Conservation (phyloP, 2,797 vertebrate species). For the Schizopygopsis pylzovi region DNA sequence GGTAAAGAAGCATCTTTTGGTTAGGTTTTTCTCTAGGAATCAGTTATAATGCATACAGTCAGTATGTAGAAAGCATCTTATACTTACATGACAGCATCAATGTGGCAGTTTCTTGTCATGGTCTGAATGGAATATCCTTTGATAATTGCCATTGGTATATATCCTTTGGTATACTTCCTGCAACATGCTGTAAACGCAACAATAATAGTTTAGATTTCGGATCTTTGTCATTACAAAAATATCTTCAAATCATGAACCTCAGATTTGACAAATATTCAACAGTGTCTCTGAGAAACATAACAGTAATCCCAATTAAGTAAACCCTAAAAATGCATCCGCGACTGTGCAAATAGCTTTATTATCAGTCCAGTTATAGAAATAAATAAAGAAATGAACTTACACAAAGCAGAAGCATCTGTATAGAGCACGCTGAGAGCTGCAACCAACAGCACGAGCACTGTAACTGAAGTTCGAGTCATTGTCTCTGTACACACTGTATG, state of each 20-base stretch:
- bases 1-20: conserved; percentile 3
- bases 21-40: not conserved
- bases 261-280: not conserved
- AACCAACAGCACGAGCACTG: conserved; percentile 54
- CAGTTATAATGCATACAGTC: not conserved
- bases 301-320: not conserved
- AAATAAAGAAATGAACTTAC: conserved; percentile 59
- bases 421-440: conserved; percentile 60
- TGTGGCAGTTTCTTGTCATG: conserved; percentile 39
- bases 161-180: conserved; percentile 49
- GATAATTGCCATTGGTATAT: conserved; percentile 2
- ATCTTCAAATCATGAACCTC: not conserved
- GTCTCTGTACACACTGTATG: conserved; percentile 41
- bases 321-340: not conserved
- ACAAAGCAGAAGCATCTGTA: conserved; percentile 56
- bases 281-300: not conserved
- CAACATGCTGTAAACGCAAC: conserved; percentile 52
- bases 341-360: not conserved
- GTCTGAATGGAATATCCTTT: conserved; percentile 57
- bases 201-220: not conserved
- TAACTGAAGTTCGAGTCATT: conserved; percentile 67
- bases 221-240: not conserved
- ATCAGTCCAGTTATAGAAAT: not conserved
- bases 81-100: conserved; percentile 56
- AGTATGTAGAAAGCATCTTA: not conserved